A percentile compares a stretch with the other conserved stretches of the same genome.
These are phyloP conservation scores for Naso thynnoides DNA, from an alignment of 2,797 vertebrate genomes.

Conservation along the genomic window DNA sequence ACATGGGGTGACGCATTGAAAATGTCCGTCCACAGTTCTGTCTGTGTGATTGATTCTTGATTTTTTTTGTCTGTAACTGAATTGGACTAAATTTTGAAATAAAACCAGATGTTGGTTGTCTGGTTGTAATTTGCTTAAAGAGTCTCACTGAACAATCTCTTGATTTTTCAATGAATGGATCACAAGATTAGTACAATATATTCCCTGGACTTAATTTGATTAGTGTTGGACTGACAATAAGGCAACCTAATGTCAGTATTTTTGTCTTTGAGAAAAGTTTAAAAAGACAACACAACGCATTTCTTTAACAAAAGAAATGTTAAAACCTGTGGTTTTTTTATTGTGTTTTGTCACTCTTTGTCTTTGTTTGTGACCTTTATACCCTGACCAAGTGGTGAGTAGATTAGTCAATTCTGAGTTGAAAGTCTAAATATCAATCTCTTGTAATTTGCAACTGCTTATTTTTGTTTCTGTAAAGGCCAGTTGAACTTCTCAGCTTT, in stretches of 20 bases:
- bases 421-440: conserved; percentile 38
- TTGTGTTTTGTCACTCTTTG: conserved; percentile 17
- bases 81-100: neutral
- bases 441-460: conserved; percentile 40
- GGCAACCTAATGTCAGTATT: too few species aligned
- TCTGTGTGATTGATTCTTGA: neutral
- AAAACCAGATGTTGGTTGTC: neutral
- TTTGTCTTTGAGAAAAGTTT: neutral
- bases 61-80: neutral
- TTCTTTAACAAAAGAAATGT: conserved; percentile 15
- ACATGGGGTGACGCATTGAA: too few species aligned
- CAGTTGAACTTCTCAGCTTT: conserved; percentile 50
- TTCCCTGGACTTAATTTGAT: neutral
- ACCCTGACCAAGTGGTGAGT: conserved; percentile 3
- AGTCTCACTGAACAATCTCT: neutral
- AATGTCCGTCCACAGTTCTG: neutral
- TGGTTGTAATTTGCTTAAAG: neutral
- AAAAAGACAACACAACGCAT: neutral
- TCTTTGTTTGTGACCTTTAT: conserved; percentile 26
- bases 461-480: conserved; percentile 38
- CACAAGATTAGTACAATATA: neutral
- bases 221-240: neutral
- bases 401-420: conserved; percentile 19
- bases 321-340: conserved; percentile 12
- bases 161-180: neutral